A percentile compares a stretch with the other conserved stretches of the same genome.
Conservation (phyloP, 2,797 vertebrate species). For the Ctenopoma multispine region DNA sequence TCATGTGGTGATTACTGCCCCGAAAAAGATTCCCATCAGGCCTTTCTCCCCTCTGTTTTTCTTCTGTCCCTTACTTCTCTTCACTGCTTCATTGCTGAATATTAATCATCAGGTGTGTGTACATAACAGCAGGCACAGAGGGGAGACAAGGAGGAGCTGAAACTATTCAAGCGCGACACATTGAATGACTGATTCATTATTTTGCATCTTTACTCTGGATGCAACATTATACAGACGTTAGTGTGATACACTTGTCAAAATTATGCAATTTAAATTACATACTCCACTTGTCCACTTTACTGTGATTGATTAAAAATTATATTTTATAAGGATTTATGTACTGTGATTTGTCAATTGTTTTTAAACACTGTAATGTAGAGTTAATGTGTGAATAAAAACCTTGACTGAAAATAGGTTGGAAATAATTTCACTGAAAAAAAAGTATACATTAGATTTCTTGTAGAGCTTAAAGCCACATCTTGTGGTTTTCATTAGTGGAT, state of each 20-base stretch:
- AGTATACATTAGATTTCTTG: no score
- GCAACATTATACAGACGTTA: not conserved
- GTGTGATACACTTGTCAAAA: not conserved
- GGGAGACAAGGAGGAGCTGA: constrained; percentile 49
- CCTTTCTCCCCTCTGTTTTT: constrained; percentile 56
- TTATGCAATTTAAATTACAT: not conserved
- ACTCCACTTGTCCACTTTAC: not conserved
- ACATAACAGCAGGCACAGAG: constrained; percentile 59
- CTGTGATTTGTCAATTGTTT: no score
- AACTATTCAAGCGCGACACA: constrained; percentile 46
- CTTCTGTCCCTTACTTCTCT: constrained; percentile 32
- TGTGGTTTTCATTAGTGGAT: no score
- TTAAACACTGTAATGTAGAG: no score
- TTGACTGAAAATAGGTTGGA: no score
- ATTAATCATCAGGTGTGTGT: constrained; percentile 80
- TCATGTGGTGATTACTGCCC: constrained; percentile 74
- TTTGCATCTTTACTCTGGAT: constrained; percentile 9
- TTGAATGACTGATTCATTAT: constrained; percentile 48
- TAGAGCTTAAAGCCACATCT: no score
- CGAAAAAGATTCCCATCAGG: constrained; percentile 75
- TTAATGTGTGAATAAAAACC: no score
- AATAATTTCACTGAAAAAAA: no score
- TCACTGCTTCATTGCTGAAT: constrained; percentile 55
- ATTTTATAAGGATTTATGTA: no score
- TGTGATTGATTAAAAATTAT: not conserved